Evolutionary conservation across 2,888 invertebrate genomes (phyloP).

Genomic region (Drosophila nigricruria): DNA sequence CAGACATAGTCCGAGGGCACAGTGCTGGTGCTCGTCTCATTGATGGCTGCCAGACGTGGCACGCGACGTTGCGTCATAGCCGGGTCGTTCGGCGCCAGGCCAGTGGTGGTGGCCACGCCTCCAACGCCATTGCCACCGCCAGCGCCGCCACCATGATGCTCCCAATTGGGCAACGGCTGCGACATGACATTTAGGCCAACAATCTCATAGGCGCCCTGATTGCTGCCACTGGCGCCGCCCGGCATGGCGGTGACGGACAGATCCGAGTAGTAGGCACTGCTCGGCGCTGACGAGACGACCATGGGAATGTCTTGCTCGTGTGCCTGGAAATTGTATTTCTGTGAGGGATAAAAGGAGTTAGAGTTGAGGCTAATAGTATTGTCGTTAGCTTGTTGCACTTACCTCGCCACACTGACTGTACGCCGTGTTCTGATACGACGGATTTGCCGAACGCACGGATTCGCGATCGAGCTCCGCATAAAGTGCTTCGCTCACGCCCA

Average conservation of each 20-base stretch:
- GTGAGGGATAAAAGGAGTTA: background rate
- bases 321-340: conserved; percentile 85
- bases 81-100: conserved; percentile 49
- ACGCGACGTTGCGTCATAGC: conserved; percentile 84
- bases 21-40: conserved; percentile 87
- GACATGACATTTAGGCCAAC: conserved; percentile 87
- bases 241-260: conserved; percentile 87
- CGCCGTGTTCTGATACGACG: conserved; percentile 90
- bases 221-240: conserved; percentile 80
- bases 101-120: conserved; percentile 39
- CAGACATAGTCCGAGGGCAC: conserved; percentile 88
- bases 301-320: conserved; percentile 86
- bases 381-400: conserved; percentile 24
- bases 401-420: conserved; percentile 87
- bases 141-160: conserved; percentile 76
- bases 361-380: background rate
- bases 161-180: conserved; percentile 85
- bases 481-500: conserved; percentile 88
- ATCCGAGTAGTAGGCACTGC: conserved; percentile 91
- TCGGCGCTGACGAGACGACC: conserved; percentile 88
- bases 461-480: conserved; percentile 90
- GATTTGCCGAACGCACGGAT: conserved; percentile 86
- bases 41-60: conserved; percentile 87
- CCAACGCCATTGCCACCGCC: conserved; percentile 47
- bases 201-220: conserved; percentile 88